Conservation (phyloP, 2,888 invertebrate species). For the Hyposoter dolosus region DNA sequence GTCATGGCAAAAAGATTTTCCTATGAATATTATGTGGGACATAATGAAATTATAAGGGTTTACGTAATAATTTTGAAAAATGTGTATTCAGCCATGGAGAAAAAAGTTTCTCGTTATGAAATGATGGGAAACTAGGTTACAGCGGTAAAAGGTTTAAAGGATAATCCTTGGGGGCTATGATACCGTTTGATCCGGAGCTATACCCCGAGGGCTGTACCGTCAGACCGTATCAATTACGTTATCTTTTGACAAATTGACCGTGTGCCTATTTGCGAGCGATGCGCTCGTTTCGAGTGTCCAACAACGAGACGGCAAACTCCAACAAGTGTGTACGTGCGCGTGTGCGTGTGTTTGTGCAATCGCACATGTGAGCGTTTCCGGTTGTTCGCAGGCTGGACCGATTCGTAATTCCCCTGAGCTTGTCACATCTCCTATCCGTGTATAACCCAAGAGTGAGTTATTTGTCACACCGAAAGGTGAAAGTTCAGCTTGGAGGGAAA, state of each 20-base stretch:
- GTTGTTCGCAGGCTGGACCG: slow-evolving; percentile 26
- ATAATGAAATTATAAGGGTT: neutral
- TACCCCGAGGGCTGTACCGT: slow-evolving; percentile 51
- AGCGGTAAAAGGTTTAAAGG: slow-evolving; percentile 34
- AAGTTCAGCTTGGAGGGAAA: slow-evolving; percentile 41
- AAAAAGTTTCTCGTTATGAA: neutral
- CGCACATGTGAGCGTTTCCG: slow-evolving; percentile 4
- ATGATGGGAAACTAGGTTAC: slow-evolving; percentile 36
- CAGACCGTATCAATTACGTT: slow-evolving; percentile 64
- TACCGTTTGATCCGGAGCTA: slow-evolving; percentile 51
- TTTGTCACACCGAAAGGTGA: slow-evolving; percentile 35
- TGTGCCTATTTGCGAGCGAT: slow-evolving; percentile 48
- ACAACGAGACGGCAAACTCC: slow-evolving; percentile 26
- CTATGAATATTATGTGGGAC: neutral
- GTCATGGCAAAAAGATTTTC: neutral
- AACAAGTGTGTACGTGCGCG: slow-evolving; percentile 20
- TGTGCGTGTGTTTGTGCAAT: slow-evolving; percentile 1
- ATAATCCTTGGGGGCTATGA: slow-evolving; percentile 17
- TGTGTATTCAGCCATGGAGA: neutral
- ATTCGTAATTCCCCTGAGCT: slow-evolving; percentile 53
- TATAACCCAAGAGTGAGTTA: slow-evolving; percentile 44
- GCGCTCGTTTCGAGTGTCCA: slow-evolving; percentile 39
- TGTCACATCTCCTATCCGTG: slow-evolving; percentile 38
- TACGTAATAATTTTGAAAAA: neutral
- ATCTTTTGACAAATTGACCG: slow-evolving; percentile 67